These are phyloP conservation scores for Druon quercuslanigerum DNA, from an alignment of 1,140 invertebrate genomes.

Conservation along the genomic window DNA sequence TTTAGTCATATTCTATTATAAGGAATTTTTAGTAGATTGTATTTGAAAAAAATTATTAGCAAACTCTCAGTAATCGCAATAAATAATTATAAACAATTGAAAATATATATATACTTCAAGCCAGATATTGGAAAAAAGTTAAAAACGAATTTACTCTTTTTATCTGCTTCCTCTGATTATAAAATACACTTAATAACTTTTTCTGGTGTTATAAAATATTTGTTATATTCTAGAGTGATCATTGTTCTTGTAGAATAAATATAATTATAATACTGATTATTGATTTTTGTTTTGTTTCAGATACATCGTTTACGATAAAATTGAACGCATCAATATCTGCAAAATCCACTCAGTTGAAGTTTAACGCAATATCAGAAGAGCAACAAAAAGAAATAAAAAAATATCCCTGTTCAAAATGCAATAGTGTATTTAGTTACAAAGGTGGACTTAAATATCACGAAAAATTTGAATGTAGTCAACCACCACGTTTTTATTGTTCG, in stretches of 20 bases:
- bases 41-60: neutral
- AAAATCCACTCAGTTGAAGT: too few relatives aligned
- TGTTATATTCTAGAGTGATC: neutral
- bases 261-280: neutral
- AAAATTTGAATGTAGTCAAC: conserved; percentile 18
- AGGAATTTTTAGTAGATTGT: too few relatives aligned
- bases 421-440: conserved; percentile 24
- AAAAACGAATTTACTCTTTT: too few relatives aligned
- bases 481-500: conserved; percentile 9
- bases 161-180: too few relatives aligned
- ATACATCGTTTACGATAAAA: neutral
- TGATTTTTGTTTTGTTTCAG: neutral
- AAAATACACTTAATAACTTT: too few relatives aligned
- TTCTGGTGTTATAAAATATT: too few relatives aligned
- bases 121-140: neutral
- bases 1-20: too few relatives aligned
- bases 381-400: conserved; percentile 1
- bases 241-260: neutral
- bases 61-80: neutral
- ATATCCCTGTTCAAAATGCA: conserved; percentile 18
- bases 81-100: neutral
- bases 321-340: neutral
- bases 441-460: conserved; percentile 22
- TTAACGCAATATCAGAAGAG: neutral
- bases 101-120: neutral